Conservation (phyloP, 2,888 invertebrate genomes). For the Coelopa pilipes region DNA sequence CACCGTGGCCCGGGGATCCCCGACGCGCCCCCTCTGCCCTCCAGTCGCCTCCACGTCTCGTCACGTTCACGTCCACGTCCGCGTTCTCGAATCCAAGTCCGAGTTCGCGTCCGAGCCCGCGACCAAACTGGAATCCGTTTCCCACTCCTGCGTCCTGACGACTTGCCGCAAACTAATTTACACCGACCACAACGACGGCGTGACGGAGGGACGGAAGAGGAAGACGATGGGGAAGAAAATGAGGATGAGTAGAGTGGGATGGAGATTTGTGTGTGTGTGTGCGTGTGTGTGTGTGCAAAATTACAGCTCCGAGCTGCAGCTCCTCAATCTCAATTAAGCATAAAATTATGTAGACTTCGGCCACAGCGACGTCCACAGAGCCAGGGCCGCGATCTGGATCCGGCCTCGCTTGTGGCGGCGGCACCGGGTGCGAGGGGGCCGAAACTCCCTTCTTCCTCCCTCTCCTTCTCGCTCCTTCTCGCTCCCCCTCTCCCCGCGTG, state of each 20-base stretch:
- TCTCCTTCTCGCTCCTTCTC: neutral
- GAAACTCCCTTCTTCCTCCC: neutral
- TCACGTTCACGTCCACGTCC: no score
- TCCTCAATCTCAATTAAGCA: slow-evolving; percentile 34
- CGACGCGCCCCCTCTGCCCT: no score
- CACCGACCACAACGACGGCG: neutral
- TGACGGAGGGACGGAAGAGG: neutral
- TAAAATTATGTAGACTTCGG: slow-evolving; percentile 22
- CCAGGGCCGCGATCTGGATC: neutral
- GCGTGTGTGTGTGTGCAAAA: slow-evolving; percentile 5
- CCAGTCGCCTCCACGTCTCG: no score
- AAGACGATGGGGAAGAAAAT: no score
- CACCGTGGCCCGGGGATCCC: no score
- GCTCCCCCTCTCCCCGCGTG: neutral
- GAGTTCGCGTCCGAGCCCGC: no score
- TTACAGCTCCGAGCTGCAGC: slow-evolving; percentile 14
- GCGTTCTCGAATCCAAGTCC: no score
- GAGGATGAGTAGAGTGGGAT: no score
- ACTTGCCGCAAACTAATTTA: neutral
- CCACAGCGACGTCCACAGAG: no score
- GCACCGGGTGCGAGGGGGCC: neutral
- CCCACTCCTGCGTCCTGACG: neutral
- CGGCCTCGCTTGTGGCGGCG: neutral
- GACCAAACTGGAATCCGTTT: neutral
- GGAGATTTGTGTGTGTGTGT: neutral